Evolutionary conservation across 2,888 invertebrate species (phyloP).

Genomic region (Fragum whitleyi): DNA sequence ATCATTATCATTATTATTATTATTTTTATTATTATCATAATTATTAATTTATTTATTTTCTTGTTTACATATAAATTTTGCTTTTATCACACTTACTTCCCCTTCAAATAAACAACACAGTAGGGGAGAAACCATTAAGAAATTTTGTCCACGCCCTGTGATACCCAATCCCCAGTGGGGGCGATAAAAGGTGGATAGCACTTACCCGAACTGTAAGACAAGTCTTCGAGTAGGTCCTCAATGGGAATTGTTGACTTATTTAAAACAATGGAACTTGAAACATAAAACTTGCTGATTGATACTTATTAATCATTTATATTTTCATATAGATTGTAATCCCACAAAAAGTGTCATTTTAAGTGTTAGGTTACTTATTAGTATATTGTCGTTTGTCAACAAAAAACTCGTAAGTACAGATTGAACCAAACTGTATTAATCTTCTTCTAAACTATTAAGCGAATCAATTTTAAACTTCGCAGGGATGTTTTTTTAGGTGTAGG

Average conservation of each 20-base stretch:
- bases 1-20: no score
- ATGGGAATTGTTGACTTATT: neutral
- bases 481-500: no score
- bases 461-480: no score
- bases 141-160: neutral
- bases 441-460: no score
- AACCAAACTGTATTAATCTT: no score
- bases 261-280: conserved; percentile 8
- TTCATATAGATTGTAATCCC: neutral
- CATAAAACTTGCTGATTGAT: conserved; percentile 3
- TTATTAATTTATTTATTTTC: no score
- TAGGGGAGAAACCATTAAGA: neutral
- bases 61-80: no score
- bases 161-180: neutral
- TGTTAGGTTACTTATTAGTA: neutral
- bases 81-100: no score
- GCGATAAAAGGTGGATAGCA: neutral
- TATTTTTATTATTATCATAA: no score
- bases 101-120: neutral
- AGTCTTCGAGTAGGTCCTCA: conserved; percentile 16
- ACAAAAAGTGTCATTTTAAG: neutral
- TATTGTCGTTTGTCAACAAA: no score
- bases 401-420: no score
- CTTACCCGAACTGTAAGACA: neutral
- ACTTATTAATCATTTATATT: conserved; percentile 8